These are phyloP conservation scores for Parnassius mnemosyne DNA, from an alignment of 2,888 invertebrate genomes.

Conservation along the genomic window DNA sequence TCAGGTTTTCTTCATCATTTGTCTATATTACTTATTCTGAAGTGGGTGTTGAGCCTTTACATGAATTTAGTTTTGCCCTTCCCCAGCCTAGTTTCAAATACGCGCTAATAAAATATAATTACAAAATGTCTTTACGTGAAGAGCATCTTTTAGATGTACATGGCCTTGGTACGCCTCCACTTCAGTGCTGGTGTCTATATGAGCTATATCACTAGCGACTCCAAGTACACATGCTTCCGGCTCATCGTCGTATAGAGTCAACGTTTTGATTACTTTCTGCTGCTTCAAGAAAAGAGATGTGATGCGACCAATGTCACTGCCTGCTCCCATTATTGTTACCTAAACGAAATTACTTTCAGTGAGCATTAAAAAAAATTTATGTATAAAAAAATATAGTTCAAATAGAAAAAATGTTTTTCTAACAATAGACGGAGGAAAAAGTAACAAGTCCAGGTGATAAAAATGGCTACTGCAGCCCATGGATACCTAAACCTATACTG, in stretches of 20 bases:
- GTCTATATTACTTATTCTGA: no score
- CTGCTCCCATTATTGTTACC: slow-evolving; percentile 68
- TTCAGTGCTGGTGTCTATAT: slow-evolving; percentile 64
- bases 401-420: neutral
- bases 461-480: no score
- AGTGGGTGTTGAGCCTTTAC: no score
- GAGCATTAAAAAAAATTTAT: neutral
- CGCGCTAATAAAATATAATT: no score
- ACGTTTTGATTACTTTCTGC: slow-evolving; percentile 53
- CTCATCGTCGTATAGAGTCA: slow-evolving; percentile 61
- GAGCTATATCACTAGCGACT: slow-evolving; percentile 62
- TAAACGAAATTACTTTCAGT: slow-evolving; percentile 29
- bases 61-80: no score
- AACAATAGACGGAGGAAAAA: neutral
- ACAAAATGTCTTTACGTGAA: slow-evolving; percentile 40
- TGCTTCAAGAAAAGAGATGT: slow-evolving; percentile 62
- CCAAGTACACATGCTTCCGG: slow-evolving; percentile 55
- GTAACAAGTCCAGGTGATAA: neutral
- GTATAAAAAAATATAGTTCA: neutral
- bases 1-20: no score
- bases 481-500: no score
- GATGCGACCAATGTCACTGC: slow-evolving; percentile 64
- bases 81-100: no score
- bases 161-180: slow-evolving; percentile 66
- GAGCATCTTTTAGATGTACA: slow-evolving; percentile 50